These are phyloP conservation scores for Temnopleurus reevesii DNA, from an alignment of 53 echinoderm and acorn worm species.

Conservation along the genomic window DNA sequence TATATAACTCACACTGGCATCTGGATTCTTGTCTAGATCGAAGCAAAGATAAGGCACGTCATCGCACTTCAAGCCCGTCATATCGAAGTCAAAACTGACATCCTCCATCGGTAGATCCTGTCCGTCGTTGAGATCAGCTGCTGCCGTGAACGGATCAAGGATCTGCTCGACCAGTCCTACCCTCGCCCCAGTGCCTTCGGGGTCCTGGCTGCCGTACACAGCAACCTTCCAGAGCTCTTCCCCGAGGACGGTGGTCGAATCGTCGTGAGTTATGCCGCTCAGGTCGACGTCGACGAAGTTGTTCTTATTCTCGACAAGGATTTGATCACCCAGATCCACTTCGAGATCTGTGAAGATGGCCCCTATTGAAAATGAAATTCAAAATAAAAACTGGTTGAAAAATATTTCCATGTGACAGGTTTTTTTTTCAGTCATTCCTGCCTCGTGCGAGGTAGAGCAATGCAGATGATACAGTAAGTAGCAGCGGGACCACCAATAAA, in stretches of 20 bases:
- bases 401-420: too few species aligned
- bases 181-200: slow-evolving; percentile 49
- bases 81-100: slow-evolving; percentile 44
- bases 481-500: too few species aligned
- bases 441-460: too few species aligned
- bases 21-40: slow-evolving; percentile 57
- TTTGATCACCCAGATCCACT: slow-evolving; percentile 62
- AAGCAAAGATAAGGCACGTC: slow-evolving; percentile 60
- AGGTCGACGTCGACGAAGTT: slow-evolving; percentile 64
- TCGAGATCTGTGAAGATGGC: slow-evolving; percentile 72
- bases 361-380: too few species aligned
- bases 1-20: not conserved
- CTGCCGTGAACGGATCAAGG: not conserved
- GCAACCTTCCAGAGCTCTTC: slow-evolving; percentile 47
- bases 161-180: slow-evolving; percentile 38
- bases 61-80: slow-evolving; percentile 34
- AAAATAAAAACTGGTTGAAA: too few species aligned
- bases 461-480: too few species aligned
- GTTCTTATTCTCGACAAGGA: slow-evolving; percentile 64
- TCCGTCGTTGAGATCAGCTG: slow-evolving; percentile 16
- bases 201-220: slow-evolving; percentile 9
- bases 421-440: too few species aligned
- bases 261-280: slow-evolving; percentile 62
- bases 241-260: slow-evolving; percentile 49
- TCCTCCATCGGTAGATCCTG: slow-evolving; percentile 16